Evolutionary conservation across 2,113 vertebrate genomes (phyloP).

Genomic region (Formicarius rufipectus): DNA sequence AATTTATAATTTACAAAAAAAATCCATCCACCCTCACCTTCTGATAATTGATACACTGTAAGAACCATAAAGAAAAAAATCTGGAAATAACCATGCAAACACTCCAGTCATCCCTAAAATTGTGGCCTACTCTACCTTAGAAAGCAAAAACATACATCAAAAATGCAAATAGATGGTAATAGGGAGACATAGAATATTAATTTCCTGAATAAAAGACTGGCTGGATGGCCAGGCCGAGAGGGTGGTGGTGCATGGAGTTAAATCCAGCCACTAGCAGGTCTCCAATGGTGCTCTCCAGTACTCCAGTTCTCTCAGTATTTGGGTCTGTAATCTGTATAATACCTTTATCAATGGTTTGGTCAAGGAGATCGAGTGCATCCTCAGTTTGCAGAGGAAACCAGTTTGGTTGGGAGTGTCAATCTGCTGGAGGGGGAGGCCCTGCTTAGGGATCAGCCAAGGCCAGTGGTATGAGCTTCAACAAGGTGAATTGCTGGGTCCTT

Average conservation of each 20-base stretch:
- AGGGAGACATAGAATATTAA: neutral
- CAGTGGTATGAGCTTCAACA: neutral
- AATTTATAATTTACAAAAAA: neutral
- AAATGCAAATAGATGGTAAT: neutral
- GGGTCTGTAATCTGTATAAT: neutral
- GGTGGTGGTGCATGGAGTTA: neutral
- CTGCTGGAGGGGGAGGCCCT: neutral
- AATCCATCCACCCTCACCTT: neutral
- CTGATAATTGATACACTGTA: neutral
- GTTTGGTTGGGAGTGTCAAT: neutral
- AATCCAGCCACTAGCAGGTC: neutral
- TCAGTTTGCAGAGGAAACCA: neutral
- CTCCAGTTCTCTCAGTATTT: neutral
- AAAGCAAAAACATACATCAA: neutral
- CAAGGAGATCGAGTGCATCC: neutral
- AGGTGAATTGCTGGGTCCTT: neutral
- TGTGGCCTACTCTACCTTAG: neutral
- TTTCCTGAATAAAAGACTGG: neutral
- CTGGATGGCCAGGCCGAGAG: neutral
- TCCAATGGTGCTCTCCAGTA: neutral
- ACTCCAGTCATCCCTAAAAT: neutral
- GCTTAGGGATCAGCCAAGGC: neutral
- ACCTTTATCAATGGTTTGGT: neutral
- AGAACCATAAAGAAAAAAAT: neutral
- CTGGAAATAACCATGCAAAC: neutral